Evolutionary conservation across 2,888 invertebrate species (phyloP).

Genomic region (Elegia similella): DNA sequence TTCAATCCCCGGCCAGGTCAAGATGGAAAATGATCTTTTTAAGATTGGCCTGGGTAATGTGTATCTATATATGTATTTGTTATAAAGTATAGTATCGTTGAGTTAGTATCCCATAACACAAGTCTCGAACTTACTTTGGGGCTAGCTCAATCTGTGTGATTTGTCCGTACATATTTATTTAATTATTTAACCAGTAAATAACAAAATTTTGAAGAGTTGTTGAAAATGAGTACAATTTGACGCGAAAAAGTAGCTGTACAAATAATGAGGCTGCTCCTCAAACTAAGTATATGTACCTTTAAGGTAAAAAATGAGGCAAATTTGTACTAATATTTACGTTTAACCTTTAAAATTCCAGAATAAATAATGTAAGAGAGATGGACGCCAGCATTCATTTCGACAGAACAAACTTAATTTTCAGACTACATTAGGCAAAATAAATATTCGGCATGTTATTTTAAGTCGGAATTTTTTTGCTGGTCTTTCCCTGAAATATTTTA

Average conservation of each 20-base stretch:
- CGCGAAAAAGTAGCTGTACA: not conserved
- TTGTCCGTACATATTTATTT: too few relatives aligned
- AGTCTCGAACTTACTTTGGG: too few relatives aligned
- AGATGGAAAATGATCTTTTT: too few relatives aligned
- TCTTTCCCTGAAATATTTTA: too few relatives aligned
- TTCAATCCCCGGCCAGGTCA: too few relatives aligned
- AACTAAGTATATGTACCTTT: not conserved
- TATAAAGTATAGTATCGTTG: too few relatives aligned
- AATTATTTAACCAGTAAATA: too few relatives aligned
- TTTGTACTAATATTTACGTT: constrained; percentile 6
- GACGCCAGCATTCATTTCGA: not conserved
- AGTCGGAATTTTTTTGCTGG: not conserved
- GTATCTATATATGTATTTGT: too few relatives aligned
- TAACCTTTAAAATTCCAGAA: constrained; percentile 2
- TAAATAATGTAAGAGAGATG: constrained; percentile 2
- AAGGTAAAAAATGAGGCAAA: not conserved
- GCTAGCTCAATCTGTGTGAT: too few relatives aligned
- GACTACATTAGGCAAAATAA: constrained; percentile 5
- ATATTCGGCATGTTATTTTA: not conserved
- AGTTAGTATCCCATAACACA: too few relatives aligned
- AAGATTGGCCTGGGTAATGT: too few relatives aligned
- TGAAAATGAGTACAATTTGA: not conserved
- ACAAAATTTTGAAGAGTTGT: too few relatives aligned
- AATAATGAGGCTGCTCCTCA: not conserved
- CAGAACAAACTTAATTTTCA: constrained; percentile 4